A percentile compares a stretch with the other conserved stretches of the same genome.
Conservation (phyloP, 2,888 invertebrate genomes). For the Folsomia manolachei region DNA sequence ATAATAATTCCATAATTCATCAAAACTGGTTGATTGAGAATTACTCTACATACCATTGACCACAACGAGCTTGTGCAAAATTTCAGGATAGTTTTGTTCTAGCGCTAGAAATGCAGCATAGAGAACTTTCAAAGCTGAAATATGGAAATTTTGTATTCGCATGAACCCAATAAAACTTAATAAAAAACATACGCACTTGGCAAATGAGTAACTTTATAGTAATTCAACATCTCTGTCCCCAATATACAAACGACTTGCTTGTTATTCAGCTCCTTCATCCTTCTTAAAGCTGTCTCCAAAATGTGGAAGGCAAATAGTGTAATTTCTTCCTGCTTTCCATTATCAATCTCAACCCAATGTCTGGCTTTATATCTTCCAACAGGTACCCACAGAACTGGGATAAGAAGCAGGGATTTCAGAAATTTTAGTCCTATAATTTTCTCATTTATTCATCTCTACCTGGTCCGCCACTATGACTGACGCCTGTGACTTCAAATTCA, state of each 20-base stretch:
- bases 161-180: too few species aligned
- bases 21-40: too few species aligned
- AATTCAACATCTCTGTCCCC: constrained; percentile 29
- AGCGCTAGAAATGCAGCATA: constrained; percentile 28
- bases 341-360: constrained; percentile 26
- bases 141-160: too few species aligned
- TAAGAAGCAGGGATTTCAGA: too few species aligned
- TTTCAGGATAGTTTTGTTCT: constrained; percentile 31
- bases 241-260: constrained; percentile 24
- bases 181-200: too few species aligned
- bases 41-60: constrained; percentile 20
- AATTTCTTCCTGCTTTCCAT: constrained; percentile 30
- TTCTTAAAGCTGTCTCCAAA: constrained; percentile 26
- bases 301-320: constrained; percentile 28
- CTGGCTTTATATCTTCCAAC: constrained; percentile 29
- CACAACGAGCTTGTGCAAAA: not conserved
- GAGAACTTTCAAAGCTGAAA: constrained; percentile 28
- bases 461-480: constrained; percentile 1
- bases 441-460: constrained; percentile 9
- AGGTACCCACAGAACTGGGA: constrained; percentile 38
- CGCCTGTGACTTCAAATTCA: not conserved
- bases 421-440: too few species aligned
- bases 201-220: constrained; percentile 28
- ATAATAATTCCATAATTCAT: not conserved
- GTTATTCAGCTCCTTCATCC: constrained; percentile 9